Percentiles rank a stretch among this genome's conserved stretches.
Conservation (phyloP, 2,888 invertebrate species). For the Drosophila siamana region DNA sequence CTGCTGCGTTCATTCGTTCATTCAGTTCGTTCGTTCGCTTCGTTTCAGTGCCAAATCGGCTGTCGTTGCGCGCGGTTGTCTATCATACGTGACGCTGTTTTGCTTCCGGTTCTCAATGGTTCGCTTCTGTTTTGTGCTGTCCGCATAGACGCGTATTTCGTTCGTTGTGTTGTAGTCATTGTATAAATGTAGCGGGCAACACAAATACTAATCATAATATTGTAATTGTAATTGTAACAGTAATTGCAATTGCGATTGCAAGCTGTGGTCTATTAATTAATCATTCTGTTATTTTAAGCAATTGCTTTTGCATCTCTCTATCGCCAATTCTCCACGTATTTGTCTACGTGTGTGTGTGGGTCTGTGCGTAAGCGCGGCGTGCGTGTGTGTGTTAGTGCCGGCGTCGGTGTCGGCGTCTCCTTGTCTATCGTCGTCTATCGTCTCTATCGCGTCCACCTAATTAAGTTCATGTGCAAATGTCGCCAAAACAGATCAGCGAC, state of each 20-base stretch:
- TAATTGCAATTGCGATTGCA: slow-evolving; percentile 33
- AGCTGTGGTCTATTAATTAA: slow-evolving; percentile 37
- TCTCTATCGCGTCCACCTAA: slow-evolving; percentile 49
- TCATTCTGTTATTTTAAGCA: slow-evolving; percentile 50
- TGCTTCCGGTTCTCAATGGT: slow-evolving; percentile 5
- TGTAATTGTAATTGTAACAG: slow-evolving; percentile 42
- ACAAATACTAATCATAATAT: slow-evolving; percentile 58
- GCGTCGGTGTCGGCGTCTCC: slow-evolving; percentile 60
- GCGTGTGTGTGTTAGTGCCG: slow-evolving; percentile 35
- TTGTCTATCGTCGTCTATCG: slow-evolving; percentile 28
- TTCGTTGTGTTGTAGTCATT: slow-evolving; percentile 50
- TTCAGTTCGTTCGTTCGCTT: slow-evolving; percentile 33
- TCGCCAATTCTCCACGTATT: not conserved
- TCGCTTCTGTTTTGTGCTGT: slow-evolving; percentile 14
- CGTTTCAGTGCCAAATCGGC: slow-evolving; percentile 71
- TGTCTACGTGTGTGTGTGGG: slow-evolving; percentile 12
- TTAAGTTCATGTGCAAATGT: slow-evolving; percentile 62
- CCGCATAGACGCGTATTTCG: slow-evolving; percentile 31
- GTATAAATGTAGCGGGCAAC: slow-evolving; percentile 29
- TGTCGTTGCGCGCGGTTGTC: slow-evolving; percentile 57
- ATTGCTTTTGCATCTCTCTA: slow-evolving; percentile 26
- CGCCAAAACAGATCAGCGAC: slow-evolving; percentile 47
- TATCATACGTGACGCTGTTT: not conserved
- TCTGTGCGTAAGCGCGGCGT: slow-evolving; percentile 27
- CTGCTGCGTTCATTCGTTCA: slow-evolving; percentile 10